A percentile compares a stretch with the other conserved stretches of the same genome.
Conservation (phyloP, 2,113 vertebrate genomes). For the Poeciliopsis turrubarensis region DNA sequence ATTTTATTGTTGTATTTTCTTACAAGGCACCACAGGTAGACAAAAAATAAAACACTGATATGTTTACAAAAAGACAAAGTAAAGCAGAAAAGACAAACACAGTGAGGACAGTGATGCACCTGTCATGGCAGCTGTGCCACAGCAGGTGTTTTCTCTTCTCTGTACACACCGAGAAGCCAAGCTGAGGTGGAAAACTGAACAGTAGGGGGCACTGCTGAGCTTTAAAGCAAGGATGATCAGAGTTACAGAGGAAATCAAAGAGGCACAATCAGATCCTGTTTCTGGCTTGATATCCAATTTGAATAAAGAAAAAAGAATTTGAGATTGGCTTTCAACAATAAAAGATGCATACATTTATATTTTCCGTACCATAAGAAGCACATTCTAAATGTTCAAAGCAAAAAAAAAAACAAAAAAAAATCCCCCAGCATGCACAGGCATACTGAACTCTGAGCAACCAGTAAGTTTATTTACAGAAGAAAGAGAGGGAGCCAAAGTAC, state of each 20-base stretch:
- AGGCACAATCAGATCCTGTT: neutral
- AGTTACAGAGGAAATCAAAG: neutral
- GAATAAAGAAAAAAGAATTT: neutral
- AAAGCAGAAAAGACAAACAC: conserved; percentile 5
- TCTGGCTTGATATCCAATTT: neutral
- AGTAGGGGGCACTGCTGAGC: conserved; percentile 28
- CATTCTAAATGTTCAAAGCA: neutral
- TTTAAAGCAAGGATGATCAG: neutral
- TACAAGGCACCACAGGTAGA: neutral
- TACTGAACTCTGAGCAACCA: neutral
- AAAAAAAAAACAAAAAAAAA: neutral
- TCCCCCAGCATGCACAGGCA: neutral
- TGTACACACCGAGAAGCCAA: neutral
- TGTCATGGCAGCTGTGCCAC: neutral
- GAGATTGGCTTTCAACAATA: neutral
- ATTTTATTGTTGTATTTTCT: conserved; percentile 40
- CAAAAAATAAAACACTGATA: conserved; percentile 7
- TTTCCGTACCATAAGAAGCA: neutral
- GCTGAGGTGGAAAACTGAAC: neutral
- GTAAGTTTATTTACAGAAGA: neutral
- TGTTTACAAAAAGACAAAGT: conserved; percentile 2
- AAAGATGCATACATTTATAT: neutral
- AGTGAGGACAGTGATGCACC: neutral
- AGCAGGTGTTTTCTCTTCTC: neutral
- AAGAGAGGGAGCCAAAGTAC: neutral